phyloP scores from a whole-genome alignment of 2,797 vertebrate genomes.

The Diglossa cyanea region DNA sequence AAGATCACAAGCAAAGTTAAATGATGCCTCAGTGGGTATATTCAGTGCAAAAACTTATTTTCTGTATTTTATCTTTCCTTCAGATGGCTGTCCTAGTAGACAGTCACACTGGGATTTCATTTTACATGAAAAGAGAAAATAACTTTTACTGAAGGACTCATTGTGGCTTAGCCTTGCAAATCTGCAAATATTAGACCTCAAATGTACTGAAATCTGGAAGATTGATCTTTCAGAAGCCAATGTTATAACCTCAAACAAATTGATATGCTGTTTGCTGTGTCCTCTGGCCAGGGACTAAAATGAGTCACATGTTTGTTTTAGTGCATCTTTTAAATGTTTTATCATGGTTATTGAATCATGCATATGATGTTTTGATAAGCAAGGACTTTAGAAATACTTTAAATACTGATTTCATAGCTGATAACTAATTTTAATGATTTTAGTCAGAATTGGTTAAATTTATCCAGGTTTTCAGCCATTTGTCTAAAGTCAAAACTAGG shows the following conservation, averaged over 20 bases:
- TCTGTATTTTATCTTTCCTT: conserved; percentile 9
- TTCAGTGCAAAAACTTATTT: not conserved
- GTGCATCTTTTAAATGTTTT: not conserved
- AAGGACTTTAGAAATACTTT: not conserved
- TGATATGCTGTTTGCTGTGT: not conserved
- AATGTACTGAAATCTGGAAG: conserved; percentile 10
- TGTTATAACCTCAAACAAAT: not conserved
- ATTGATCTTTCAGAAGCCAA: not conserved
- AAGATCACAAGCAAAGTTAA: not conserved
- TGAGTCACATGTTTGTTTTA: not conserved
- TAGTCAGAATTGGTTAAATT: not conserved
- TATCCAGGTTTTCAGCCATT: not conserved
- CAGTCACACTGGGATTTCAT: not conserved
- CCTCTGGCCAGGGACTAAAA: not conserved
- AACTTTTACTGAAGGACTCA: not conserved
- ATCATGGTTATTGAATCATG: not conserved
- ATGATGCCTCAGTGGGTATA: not conserved
- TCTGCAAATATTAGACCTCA: not conserved
- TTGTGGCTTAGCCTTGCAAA: conserved; percentile 11
- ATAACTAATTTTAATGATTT: not conserved
- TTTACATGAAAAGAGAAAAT: conserved; percentile 13
- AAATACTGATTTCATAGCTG: not conserved
- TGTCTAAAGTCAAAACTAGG: not conserved
- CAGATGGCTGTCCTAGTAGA: not conserved
- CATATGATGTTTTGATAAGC: not conserved